These are phyloP conservation scores for Rhinolophus sinicus DNA, from an alignment of 2,113 vertebrate genomes.

Conservation along the genomic window DNA sequence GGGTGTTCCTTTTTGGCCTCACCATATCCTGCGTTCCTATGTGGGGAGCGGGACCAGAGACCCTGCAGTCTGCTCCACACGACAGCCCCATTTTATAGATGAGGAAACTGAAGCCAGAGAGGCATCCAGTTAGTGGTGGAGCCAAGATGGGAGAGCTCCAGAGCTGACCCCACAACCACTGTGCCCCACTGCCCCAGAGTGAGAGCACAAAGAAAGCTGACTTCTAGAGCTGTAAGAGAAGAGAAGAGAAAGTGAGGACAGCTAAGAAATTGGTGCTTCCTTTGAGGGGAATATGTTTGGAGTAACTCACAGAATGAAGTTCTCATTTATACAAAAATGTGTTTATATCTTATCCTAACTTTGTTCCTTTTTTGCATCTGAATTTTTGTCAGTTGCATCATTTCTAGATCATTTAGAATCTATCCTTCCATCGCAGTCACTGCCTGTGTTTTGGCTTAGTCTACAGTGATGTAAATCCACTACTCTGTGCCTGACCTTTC, in stretches of 20 bases:
- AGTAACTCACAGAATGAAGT: not conserved
- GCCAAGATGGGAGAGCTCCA: fast-evolving
- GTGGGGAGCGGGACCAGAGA: too few relatives aligned
- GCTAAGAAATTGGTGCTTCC: not conserved
- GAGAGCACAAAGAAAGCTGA: not conserved
- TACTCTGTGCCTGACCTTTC: not conserved
- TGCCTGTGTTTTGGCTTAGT: not conserved
- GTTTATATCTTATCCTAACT: not conserved
- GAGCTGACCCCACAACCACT: fast-evolving
- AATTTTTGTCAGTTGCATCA: not conserved
- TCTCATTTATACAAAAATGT: not conserved
- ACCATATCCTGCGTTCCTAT: too few relatives aligned
- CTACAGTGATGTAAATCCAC: not conserved
- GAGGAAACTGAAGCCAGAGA: not conserved
- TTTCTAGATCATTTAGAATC: not conserved
- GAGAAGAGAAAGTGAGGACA: not conserved
- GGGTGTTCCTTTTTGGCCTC: too few relatives aligned
- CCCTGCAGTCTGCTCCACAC: too few relatives aligned
- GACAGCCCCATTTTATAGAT: not conserved
- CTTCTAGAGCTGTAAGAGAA: not conserved
- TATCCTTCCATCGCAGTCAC: not conserved
- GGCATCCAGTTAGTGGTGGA: too few relatives aligned
- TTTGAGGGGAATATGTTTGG: not conserved
- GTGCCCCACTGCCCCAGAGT: fast-evolving
- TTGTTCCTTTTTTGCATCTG: not conserved